Evolutionary conservation across 2,888 invertebrate genomes (phyloP), one percentile per base, ranked within the genome.

Genomic region (Chloroclysta siterata): DNA sequence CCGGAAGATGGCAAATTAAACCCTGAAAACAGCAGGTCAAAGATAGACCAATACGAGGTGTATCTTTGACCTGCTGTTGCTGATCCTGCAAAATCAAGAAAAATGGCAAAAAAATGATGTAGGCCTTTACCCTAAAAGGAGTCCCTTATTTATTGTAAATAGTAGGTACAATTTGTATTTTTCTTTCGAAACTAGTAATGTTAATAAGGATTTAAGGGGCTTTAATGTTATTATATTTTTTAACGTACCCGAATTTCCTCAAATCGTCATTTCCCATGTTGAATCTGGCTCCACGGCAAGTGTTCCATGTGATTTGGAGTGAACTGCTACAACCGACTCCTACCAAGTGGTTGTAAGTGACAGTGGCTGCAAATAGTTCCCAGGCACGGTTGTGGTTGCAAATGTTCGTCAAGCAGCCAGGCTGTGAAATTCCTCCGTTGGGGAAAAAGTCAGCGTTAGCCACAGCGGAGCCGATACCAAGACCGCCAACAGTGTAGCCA

Each of bases 391-490:
- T 81, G 73, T 87, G 87, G 67, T 82, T 74, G 73, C 87, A 87
- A 10, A 83, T 17, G 58, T 70, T 77, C 13, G 78, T 76, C 0
- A 76, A 0, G 59, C 87, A 88, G 8, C 84, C 85, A 0, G 87
- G 84, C 57, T 85, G 84, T 5, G 77, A 76, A 46, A 67, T 79
- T 2, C 94, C 94, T 46, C 90, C 88, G 72, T 94, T 94, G 14
- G 94, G 94, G 90, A 93, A 94, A 80, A 94, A 94, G 78, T 94
- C 94, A 1, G 82, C 94, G 68, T 94, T 84, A 0, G 90, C 94
- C 6, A 94, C 79, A 6, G 87, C 77, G 0, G 82, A 76, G 0
- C 93, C 93, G 28, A 87, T 94, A 78, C 72, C 94, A 77, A 70
- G 80, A 74, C 78, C 78, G 13, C 92, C 80, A 7, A 79, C 87